Evolutionary conservation across 2,113 vertebrate species (phyloP).

Genomic region (Phrynosoma platyrhinos): DNA sequence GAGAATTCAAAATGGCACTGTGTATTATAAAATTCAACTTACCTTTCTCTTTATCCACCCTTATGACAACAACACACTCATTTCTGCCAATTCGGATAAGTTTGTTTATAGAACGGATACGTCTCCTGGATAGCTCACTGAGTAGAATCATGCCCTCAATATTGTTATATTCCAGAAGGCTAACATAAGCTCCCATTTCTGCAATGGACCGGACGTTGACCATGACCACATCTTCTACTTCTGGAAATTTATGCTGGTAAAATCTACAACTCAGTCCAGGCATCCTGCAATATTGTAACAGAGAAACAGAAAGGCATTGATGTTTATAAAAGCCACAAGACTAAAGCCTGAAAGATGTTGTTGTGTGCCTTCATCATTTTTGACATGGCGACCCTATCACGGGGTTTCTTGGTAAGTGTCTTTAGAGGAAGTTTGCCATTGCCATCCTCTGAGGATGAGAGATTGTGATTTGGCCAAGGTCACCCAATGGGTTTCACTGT

Average conservation of each 20-base stretch:
- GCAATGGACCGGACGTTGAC: conserved; percentile 98
- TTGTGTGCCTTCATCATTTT: too few relatives aligned
- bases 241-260: conserved; percentile 98
- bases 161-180: conserved; percentile 97
- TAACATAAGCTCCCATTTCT: conserved; percentile 98
- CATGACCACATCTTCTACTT: conserved; percentile 99
- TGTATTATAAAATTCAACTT: conserved; percentile 37
- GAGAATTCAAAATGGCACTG: neutral
- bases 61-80: conserved; percentile 96
- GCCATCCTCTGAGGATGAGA: too few relatives aligned
- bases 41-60: conserved; percentile 99
- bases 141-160: conserved; percentile 99
- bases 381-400: too few relatives aligned
- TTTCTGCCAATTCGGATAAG: conserved; percentile 98
- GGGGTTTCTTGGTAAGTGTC: too few relatives aligned
- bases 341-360: neutral
- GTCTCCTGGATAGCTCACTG: conserved; percentile 93
- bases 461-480: too few relatives aligned
- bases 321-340: neutral
- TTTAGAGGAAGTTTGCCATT: too few relatives aligned
- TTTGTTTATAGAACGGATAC: conserved; percentile 98
- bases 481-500: too few relatives aligned
- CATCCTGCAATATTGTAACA: conserved; percentile 84
- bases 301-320: conserved; percentile 27
- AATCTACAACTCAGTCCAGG: conserved; percentile 96